A percentile compares a stretch with the other conserved stretches of the same genome.
Evolutionary conservation across 1,140 invertebrate genomes (phyloP).

Genomic region (Pseudachorutes palmiensis): DNA sequence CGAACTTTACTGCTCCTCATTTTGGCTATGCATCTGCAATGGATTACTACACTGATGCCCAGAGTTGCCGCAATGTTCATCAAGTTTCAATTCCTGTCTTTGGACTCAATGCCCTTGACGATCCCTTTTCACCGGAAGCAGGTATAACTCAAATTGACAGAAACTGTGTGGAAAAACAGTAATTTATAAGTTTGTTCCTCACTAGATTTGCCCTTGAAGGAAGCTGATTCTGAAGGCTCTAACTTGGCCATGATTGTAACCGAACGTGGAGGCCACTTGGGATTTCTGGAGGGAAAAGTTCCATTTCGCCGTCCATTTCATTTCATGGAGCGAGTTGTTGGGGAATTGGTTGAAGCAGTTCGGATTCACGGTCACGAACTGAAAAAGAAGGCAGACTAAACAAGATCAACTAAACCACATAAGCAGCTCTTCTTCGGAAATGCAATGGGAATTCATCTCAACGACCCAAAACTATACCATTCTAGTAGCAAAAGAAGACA

Average conservation of each 20-base stretch:
- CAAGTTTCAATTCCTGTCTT: slow-evolving; percentile 31
- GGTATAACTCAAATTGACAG: not conserved
- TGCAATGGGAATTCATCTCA: too few relatives aligned
- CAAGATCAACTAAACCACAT: not conserved
- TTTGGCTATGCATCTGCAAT: slow-evolving; percentile 18
- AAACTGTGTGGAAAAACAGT: not conserved
- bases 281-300: slow-evolving; percentile 27
- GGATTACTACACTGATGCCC: slow-evolving; percentile 24
- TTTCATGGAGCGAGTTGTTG: slow-evolving; percentile 29
- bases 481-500: too few relatives aligned
- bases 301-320: slow-evolving; percentile 24
- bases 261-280: slow-evolving; percentile 29
- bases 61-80: slow-evolving; percentile 21
- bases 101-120: slow-evolving; percentile 29
- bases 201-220: slow-evolving; percentile 21
- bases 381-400: not conserved
- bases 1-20: slow-evolving; percentile 32
- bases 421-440: not conserved
- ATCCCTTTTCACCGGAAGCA: slow-evolving; percentile 29
- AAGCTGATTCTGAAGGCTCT: slow-evolving; percentile 24
- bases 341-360: slow-evolving; percentile 15
- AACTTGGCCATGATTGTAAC: slow-evolving; percentile 31
- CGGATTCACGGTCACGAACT: slow-evolving; percentile 8
- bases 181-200: slow-evolving; percentile 9
- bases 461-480: too few relatives aligned